Evolutionary conservation across 2,888 invertebrate genomes (phyloP), one percentile per base, ranked within the genome.

Genomic region (Mayetiola destructor): DNA sequence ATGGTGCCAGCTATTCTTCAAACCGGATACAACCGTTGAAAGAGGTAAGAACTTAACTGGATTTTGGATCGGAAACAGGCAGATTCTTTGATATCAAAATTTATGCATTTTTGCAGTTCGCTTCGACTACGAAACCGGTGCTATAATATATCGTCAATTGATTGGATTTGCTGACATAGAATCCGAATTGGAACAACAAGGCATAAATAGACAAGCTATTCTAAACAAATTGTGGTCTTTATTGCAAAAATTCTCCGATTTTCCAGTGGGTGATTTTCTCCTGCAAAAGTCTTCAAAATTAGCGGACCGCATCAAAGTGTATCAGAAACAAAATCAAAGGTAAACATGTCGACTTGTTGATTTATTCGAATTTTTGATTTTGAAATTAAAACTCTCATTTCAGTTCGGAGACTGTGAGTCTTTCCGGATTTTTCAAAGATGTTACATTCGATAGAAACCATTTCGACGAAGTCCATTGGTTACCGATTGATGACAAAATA

Each of bases 1-100:
- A 58, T 64, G 64, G 64, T 56, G 61, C 14, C 54, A 54, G 12
- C 58, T 62, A 29, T 58, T 59, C 29, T 61, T 65, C 30, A 53
- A 57, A 27, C 61, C 62, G 1, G 35, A 60, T 29, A 62, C 64
- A n/a, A 55, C 58, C 21, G 59, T 63, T 1, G 21, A 63, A 36
- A 52, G 64, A 62, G 61, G 63, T 63, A 56, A 21, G 27, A 18
- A 23, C 18, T 39, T 32, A 23, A 3, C 21, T 37, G 29, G 35
- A 16, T 30, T 30, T 10, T 20, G n/a, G n/a, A 37, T 37, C n/a
- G 8, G n/a, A 37, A 37, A 14, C 8, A 37, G 9, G 4, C n/a
- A n/a, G 5, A 10, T 37, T 37, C n/a, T 37, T 37, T n/a, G 9
- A 14, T 37, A 12, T 37, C n/a, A 12, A 6, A 6, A 5, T 42